A percentile compares a stretch with the other conserved stretches of the same genome.
Conservation (phyloP, 2,113 vertebrate genomes). For the Colossoma macropomum region DNA sequence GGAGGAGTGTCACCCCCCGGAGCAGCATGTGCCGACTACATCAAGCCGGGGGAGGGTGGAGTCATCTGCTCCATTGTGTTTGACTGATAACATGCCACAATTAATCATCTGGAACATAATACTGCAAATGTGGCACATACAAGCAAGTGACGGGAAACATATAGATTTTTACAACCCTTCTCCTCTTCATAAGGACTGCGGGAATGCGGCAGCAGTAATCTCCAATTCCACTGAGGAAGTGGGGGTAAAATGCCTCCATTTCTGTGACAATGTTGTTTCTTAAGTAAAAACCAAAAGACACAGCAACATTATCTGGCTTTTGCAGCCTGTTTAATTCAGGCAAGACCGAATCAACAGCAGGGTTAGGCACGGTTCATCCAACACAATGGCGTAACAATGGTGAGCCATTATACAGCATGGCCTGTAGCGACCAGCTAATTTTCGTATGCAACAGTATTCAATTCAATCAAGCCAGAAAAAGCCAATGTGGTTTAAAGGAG, state of each 20-base stretch:
- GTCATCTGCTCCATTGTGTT: slow-evolving; percentile 32
- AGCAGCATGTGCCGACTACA: background rate
- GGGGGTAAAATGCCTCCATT: background rate
- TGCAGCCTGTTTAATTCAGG: slow-evolving; percentile 26
- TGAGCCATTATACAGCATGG: slow-evolving; percentile 22
- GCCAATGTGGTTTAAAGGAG: background rate
- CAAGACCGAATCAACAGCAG: slow-evolving; percentile 1
- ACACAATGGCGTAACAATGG: slow-evolving; percentile 24
- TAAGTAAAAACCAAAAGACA: slow-evolving; percentile 29
- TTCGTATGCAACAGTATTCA: slow-evolving; percentile 25
- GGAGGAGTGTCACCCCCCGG: slow-evolving; percentile 13
- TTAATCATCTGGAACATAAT: slow-evolving; percentile 33
- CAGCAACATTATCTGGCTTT: slow-evolving; percentile 10
- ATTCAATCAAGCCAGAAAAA: background rate
- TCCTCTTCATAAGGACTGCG: slow-evolving; percentile 2
- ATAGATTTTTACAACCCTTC: slow-evolving; percentile 16
- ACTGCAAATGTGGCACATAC: slow-evolving; percentile 32
- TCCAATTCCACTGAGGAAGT: background rate
- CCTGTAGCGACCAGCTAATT: slow-evolving; percentile 30
- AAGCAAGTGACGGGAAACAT: slow-evolving; percentile 50
- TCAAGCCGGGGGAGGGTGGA: background rate
- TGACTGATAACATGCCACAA: slow-evolving; percentile 23
- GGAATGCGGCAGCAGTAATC: slow-evolving; percentile 9
- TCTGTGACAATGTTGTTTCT: background rate
- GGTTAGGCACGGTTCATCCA: slow-evolving; percentile 36